A percentile compares a stretch with the other conserved stretches of the same genome.
Evolutionary conservation across 2,113 vertebrate species (phyloP).

Genomic region (Notarius lentiginosus): DNA sequence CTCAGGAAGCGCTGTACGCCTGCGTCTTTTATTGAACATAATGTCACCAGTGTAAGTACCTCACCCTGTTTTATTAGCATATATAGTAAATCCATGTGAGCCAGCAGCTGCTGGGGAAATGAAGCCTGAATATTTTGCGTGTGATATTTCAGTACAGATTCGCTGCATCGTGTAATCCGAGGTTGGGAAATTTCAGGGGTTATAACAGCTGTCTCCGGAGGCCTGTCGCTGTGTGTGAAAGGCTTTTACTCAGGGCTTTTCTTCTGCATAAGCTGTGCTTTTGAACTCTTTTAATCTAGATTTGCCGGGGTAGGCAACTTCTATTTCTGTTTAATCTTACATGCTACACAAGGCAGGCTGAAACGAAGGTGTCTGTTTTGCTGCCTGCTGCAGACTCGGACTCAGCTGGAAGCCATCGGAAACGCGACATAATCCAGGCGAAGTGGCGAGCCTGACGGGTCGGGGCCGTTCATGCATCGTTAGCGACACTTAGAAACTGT

Average conservation of each 20-base stretch:
- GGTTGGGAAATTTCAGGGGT: constrained; percentile 10
- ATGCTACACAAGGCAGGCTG: constrained; percentile 18
- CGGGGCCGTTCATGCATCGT: neutral
- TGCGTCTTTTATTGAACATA: neutral
- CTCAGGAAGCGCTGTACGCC: neutral
- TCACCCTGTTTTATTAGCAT: neutral
- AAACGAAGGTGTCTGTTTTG: constrained; percentile 36
- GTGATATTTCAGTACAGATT: constrained; percentile 17
- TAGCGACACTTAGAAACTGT: neutral
- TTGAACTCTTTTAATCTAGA: constrained; percentile 47
- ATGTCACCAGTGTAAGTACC: neutral
- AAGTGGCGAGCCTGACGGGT: neutral
- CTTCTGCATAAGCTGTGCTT: constrained; percentile 45
- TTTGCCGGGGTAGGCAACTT: constrained; percentile 23
- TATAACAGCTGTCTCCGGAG: constrained; percentile 3
- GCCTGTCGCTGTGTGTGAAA: constrained; percentile 11
- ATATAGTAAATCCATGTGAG: neutral
- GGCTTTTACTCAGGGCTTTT: constrained; percentile 35
- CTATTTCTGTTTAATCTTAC: constrained; percentile 43
- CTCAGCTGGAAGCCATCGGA: constrained; percentile 29
- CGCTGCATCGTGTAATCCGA: constrained; percentile 7
- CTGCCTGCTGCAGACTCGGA: neutral
- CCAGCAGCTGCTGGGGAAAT: constrained; percentile 21
- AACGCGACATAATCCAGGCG: constrained; percentile 16
- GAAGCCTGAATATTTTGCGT: constrained; percentile 9